A percentile compares a stretch with the other conserved stretches of the same genome.
Conservation (phyloP, 2,888 invertebrate genomes). For the Isoperla grammatica region DNA sequence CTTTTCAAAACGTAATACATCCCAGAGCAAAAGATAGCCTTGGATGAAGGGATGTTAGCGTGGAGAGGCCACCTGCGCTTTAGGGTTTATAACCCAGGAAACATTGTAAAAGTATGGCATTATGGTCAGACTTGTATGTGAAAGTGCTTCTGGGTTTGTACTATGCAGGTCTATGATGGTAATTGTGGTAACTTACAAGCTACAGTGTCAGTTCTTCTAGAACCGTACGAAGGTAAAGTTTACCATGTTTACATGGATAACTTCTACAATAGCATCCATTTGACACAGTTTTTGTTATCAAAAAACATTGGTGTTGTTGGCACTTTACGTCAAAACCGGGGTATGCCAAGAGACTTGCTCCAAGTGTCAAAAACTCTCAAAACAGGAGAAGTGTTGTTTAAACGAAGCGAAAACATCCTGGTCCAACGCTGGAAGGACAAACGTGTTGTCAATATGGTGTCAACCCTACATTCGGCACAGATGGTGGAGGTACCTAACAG, state of each 20-base stretch:
- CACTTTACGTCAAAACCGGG: constrained; percentile 29
- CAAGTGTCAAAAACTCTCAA: constrained; percentile 8
- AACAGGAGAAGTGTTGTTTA: constrained; percentile 28
- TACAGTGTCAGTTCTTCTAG: constrained; percentile 20
- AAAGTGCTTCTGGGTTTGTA: constrained; percentile 32
- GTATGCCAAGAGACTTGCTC: not conserved
- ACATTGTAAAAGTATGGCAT: constrained; percentile 32
- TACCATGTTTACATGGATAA: constrained; percentile 16
- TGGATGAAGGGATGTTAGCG: constrained; percentile 33
- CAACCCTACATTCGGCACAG: constrained; percentile 30
- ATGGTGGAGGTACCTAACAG: constrained; percentile 23
- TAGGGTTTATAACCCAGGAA: constrained; percentile 27
- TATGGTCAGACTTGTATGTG: constrained; percentile 30
- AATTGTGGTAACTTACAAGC: constrained; percentile 28
- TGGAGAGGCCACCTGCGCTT: constrained; percentile 32
- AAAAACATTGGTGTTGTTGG: constrained; percentile 30
- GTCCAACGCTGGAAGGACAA: constrained; percentile 30
- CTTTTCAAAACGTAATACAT: constrained; percentile 30
- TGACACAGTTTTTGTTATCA: constrained; percentile 23
- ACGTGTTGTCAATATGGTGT: constrained; percentile 29
- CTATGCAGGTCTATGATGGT: constrained; percentile 30
- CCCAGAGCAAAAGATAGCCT: constrained; percentile 28
- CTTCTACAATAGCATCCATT: constrained; percentile 28
- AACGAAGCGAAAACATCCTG: constrained; percentile 24
- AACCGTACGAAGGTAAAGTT: constrained; percentile 1